phyloP scores from a whole-genome alignment of 1,140 invertebrate species.

The Drosophila nannoptera region DNA sequence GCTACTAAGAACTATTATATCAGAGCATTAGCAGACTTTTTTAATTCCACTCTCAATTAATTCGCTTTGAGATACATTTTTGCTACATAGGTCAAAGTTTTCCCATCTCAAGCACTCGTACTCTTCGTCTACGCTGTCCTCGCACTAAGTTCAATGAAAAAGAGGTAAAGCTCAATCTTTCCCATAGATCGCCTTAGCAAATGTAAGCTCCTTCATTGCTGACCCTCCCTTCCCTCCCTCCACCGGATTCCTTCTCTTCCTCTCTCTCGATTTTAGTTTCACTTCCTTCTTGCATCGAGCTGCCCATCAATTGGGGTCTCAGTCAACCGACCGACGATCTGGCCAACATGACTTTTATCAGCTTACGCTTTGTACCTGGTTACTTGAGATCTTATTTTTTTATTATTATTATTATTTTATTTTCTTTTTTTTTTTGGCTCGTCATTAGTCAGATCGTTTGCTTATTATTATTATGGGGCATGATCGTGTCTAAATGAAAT shows the following conservation, averaged over 20 bases:
- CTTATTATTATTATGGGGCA: constrained; percentile 65
- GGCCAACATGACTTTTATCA: constrained; percentile 60
- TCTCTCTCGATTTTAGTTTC: constrained; percentile 6
- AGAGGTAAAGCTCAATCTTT: background rate
- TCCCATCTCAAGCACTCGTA: too few species aligned
- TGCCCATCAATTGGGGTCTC: constrained; percentile 10
- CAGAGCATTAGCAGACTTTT: too few species aligned
- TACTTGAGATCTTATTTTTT: constrained; percentile 22
- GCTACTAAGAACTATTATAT: too few species aligned
- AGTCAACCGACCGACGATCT: constrained; percentile 14
- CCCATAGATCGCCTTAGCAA: constrained; percentile 4
- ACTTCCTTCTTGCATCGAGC: constrained; percentile 14
- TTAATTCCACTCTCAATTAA: too few species aligned
- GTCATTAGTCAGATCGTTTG: constrained; percentile 66
- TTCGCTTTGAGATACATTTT: too few species aligned
- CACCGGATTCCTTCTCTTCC: background rate
- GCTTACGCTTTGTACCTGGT: constrained; percentile 61
- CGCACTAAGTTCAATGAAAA: constrained; percentile 1
- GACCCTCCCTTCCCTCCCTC: constrained; percentile 1
- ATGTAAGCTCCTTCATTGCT: constrained; percentile 6
- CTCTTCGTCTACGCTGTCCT: too few species aligned
- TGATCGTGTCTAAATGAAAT: constrained; percentile 76
- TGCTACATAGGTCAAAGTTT: too few species aligned
- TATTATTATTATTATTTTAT: background rate
- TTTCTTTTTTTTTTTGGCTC: constrained; percentile 39